phyloP scores from a whole-genome alignment of 2,888 invertebrate species.

The Hypolimnas misippus region DNA sequence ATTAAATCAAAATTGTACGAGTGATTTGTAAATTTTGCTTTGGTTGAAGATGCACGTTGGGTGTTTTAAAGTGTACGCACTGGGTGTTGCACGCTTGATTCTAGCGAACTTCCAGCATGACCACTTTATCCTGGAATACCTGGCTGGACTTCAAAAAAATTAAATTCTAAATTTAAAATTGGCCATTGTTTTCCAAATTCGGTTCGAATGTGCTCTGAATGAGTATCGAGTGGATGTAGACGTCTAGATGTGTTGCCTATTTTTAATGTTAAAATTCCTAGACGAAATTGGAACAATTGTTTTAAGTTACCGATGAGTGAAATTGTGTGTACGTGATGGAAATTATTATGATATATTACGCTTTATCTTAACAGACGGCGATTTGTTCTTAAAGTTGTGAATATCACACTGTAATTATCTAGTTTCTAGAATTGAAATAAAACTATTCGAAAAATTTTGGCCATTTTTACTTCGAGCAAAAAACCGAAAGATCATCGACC shows the following conservation, averaged over 20 bases:
- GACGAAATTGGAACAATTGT: constrained; percentile 22
- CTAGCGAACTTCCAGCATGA: constrained; percentile 69
- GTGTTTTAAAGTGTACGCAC: constrained; percentile 45
- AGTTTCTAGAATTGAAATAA: background rate
- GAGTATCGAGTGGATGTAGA: constrained; percentile 19
- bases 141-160: constrained; percentile 61
- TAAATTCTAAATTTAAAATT: constrained; percentile 17
- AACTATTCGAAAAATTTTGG: too few species aligned
- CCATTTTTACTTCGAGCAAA: too few species aligned
- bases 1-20: constrained; percentile 1
- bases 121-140: constrained; percentile 55
- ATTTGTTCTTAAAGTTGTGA: constrained; percentile 32
- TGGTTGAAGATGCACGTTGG: constrained; percentile 54
- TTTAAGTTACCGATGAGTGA: constrained; percentile 10
- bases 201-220: constrained; percentile 39
- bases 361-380: constrained; percentile 37
- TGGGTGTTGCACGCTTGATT: constrained; percentile 75
- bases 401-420: background rate
- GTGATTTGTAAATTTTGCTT: constrained; percentile 41
- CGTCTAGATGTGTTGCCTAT: constrained; percentile 33
- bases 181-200: constrained; percentile 41
- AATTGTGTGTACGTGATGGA: constrained; percentile 11
- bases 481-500: too few species aligned
- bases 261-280: constrained; percentile 34
- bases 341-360: constrained; percentile 22